Base-by-base conservation (phyloP, 2,113 vertebrate genomes). In the Heterotis niloticus region DNA sequence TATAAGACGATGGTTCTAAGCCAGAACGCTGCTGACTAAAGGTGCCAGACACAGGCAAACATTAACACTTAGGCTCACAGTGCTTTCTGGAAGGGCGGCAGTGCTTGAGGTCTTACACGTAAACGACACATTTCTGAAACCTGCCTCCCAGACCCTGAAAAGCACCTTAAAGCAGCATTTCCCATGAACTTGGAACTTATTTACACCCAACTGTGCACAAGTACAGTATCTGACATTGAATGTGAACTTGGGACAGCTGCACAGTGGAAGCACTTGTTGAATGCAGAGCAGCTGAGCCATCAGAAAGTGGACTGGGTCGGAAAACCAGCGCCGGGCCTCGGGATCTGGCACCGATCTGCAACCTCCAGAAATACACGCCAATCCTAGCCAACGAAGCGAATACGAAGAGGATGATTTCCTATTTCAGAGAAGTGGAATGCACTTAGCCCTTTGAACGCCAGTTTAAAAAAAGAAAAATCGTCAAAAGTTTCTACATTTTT, bases 21-120 rank as follows among this genome's bases (percentile, higher is more conserved):
- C 81, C 77, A 76, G 59, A n/a, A 12, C 67, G 57, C 74, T 79
- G 78, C 56, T 56, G 76, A 67, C 44, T 70, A 18, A 52, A 23
- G 20, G 54, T 54, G 13, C 44, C 12, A 24, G 10, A n/a, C 44
- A 23, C 5, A 10, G 10, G n/a, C 10, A 44, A 56, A 14, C 0
- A 20, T 54, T 72, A 20, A 62, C 18, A 20, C 59, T 62, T 44
- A 44, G 34, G 34, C 34, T 44, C 7, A 44, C 34, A 44, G 34
- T 4, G 34, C 34, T 44, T 44, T 44, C 34, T 44, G 34, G 34
- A 7, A 44, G 1, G 17, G 29, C 51, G 34, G 44, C 24, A 16
- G 26, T 34, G 68, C 10, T 10, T 18, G 2, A 16, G 17, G 67
- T 29, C 28, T 44, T 44, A 44, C 34, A 29, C 5, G 16, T 12